Percentiles rank a stretch among this genome's conserved stretches.
Evolutionary conservation across 2,888 invertebrate genomes (phyloP).

Genomic region (Ditylenchus weischeri): DNA sequence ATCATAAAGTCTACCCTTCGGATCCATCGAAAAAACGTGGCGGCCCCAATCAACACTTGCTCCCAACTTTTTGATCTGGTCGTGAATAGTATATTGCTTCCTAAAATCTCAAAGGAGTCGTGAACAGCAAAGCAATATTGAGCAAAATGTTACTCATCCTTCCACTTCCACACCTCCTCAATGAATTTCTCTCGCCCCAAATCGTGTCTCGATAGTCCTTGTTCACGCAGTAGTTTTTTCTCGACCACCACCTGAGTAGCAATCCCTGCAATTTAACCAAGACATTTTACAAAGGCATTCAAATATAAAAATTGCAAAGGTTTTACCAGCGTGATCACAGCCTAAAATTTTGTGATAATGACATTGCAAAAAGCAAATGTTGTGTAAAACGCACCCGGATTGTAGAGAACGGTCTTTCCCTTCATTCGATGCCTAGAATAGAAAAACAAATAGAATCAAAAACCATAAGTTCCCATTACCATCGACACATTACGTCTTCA

Average conservation of each 20-base stretch:
- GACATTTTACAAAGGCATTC: background rate
- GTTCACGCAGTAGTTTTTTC: constrained; percentile 72
- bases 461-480: constrained; percentile 61
- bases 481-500: constrained; percentile 87
- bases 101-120: constrained; percentile 54
- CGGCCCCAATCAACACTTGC: constrained; percentile 92
- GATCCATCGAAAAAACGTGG: constrained; percentile 92
- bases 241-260: constrained; percentile 77
- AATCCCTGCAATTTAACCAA: constrained; percentile 91
- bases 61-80: constrained; percentile 82
- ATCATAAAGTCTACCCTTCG: constrained; percentile 4
- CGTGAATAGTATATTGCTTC: constrained; percentile 73
- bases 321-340: constrained; percentile 87
- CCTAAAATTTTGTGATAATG: constrained; percentile 59
- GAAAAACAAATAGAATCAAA: background rate
- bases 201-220: constrained; percentile 81
- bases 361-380: too few species aligned
- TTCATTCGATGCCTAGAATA: constrained; percentile 80
- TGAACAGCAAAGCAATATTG: background rate
- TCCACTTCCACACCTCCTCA: constrained; percentile 91
- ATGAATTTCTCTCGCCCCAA: constrained; percentile 90
- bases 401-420: constrained; percentile 86
- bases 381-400: constrained; percentile 68
- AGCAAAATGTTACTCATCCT: constrained; percentile 67
- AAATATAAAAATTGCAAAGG: background rate